Evolutionary conservation across 2,113 vertebrate species (phyloP).

Genomic region (Pandion haliaetus): DNA sequence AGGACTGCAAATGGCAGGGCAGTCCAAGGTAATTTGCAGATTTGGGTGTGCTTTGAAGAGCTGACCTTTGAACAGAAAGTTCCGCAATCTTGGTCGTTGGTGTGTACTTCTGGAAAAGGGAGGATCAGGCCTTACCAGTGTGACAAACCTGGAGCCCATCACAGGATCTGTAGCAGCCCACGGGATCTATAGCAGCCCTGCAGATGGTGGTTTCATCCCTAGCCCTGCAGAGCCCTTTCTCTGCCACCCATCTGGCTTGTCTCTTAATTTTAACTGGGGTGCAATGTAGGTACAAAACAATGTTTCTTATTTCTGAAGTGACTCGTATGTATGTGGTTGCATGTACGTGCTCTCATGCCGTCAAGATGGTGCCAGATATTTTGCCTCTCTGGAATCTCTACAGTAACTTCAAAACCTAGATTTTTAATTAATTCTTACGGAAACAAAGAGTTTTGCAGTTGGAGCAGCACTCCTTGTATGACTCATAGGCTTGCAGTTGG

Average conservation of each 20-base stretch:
- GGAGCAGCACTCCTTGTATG: background rate
- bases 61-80: background rate
- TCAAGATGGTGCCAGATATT: background rate
- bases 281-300: background rate
- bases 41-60: background rate
- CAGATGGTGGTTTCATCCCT: background rate
- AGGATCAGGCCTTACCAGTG: background rate
- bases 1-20: background rate
- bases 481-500: background rate
- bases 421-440: background rate
- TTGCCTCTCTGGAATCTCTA: background rate
- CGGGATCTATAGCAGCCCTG: background rate
- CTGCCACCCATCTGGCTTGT: background rate
- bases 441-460: background rate
- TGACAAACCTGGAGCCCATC: background rate
- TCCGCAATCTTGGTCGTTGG: background rate
- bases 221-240: background rate
- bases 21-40: background rate
- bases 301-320: background rate
- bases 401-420: background rate
- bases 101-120: background rate
- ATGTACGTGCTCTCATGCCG: background rate
- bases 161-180: background rate
- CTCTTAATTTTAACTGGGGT: background rate
- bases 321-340: rapidly evolving